phyloP scores from a whole-genome alignment of 2,113 vertebrate genomes.

The Oxygymnocypris stewartii region DNA sequence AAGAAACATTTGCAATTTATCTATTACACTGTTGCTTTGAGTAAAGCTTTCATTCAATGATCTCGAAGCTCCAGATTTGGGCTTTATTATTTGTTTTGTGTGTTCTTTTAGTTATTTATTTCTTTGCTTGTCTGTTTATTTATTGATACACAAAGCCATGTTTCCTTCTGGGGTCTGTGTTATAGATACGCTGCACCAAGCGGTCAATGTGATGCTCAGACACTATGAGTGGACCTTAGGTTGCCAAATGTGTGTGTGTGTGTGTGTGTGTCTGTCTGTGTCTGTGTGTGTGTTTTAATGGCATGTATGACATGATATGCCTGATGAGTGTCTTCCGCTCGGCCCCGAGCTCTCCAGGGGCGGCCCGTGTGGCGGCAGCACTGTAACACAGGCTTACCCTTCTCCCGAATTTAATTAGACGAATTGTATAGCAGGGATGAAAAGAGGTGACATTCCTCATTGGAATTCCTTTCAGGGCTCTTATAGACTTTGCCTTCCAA shows the following conservation, averaged over 20 bases:
- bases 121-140: neutral
- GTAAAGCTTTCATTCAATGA: neutral
- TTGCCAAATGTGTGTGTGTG: neutral
- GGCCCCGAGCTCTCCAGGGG: conserved; percentile 68
- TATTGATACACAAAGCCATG: neutral
- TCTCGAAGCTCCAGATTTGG: conserved; percentile 2
- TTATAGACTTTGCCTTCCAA: conserved; percentile 95
- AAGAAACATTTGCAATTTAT: neutral
- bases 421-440: conserved; percentile 88
- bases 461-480: conserved; percentile 91
- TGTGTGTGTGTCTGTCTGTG: neutral
- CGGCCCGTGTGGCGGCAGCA: conserved; percentile 75
- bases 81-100: neutral
- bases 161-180: conserved; percentile 20
- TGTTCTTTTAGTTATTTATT: neutral
- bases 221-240: neutral
- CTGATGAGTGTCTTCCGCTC: conserved; percentile 54
- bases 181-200: neutral
- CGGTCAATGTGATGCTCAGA: neutral
- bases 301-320: conserved; percentile 45
- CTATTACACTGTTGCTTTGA: neutral
- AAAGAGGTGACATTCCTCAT: conserved; percentile 92
- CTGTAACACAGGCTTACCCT: conserved; percentile 81
- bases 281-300: neutral
- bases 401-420: conserved; percentile 90